phyloP scores from a whole-genome alignment of 2,888 invertebrate species.

The Galeruca laticollis region DNA sequence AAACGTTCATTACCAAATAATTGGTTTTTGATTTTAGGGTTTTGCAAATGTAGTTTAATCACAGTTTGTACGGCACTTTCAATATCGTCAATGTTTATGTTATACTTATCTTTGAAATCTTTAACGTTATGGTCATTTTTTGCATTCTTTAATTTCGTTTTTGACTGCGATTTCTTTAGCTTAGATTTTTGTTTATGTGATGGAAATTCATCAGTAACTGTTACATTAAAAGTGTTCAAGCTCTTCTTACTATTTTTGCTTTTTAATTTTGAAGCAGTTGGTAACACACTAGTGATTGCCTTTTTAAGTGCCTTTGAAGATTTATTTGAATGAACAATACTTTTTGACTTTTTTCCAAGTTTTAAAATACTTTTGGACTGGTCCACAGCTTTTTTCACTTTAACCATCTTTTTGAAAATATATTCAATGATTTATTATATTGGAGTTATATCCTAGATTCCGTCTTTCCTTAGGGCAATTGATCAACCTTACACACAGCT shows the following conservation, averaged over 20 bases:
- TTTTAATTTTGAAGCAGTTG: background rate
- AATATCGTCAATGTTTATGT: constrained; percentile 44
- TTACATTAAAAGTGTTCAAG: background rate
- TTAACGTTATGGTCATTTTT: background rate
- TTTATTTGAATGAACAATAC: constrained; percentile 1
- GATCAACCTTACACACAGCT: no score
- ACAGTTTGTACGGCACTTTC: constrained; percentile 46
- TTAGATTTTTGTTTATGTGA: background rate
- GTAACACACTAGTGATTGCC: background rate
- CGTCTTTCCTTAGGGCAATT: no score
- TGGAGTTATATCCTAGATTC: no score
- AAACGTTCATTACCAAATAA: constrained; percentile 72
- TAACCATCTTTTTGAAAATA: background rate
- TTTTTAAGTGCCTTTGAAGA: background rate
- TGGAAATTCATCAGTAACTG: background rate
- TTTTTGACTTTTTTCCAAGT: background rate
- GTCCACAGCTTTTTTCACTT: background rate
- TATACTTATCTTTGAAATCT: constrained; percentile 36
- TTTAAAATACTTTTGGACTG: background rate
- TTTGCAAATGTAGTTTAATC: constrained; percentile 59
- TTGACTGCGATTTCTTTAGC: background rate
- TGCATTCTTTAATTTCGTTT: background rate
- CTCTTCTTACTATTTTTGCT: background rate
- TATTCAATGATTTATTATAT: no score
- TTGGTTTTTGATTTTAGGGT: constrained; percentile 60